Conservation (phyloP, 2,113 vertebrate species). For the Peromyscus polionotus region DNA sequence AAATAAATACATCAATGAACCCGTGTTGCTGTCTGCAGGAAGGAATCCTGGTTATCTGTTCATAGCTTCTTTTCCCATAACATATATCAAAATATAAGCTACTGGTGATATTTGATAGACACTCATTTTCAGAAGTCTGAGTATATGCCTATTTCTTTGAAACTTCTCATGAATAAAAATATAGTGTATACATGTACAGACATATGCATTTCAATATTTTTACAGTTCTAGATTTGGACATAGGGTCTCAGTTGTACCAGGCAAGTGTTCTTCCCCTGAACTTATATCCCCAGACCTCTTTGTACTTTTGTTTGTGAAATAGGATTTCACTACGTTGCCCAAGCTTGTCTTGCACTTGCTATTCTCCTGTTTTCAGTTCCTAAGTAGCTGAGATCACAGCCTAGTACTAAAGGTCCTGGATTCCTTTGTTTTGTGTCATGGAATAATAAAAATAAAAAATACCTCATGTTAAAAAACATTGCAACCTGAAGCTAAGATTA, state of each 20-base stretch:
- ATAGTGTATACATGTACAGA: background rate
- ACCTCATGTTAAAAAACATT: background rate
- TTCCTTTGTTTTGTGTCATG: background rate
- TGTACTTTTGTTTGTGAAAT: background rate
- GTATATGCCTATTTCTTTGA: background rate
- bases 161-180: background rate
- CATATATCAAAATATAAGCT: background rate
- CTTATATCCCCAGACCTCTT: background rate
- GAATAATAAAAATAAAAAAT: background rate
- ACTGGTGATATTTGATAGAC: background rate
- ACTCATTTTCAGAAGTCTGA: background rate
- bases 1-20: background rate
- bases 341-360: background rate
- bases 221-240: background rate
- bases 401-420: too few relatives aligned
- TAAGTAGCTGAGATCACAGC: background rate
- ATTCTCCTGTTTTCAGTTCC: background rate
- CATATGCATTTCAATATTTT: background rate
- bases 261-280: background rate
- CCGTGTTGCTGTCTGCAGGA: background rate
- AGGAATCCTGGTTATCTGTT: background rate
- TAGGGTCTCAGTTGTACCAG: background rate
- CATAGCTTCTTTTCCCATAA: background rate
- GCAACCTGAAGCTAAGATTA: conserved; percentile 11
- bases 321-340: background rate